Evolutionary conservation across 2,113 vertebrate genomes (phyloP), one percentile per base, ranked within the genome.

Genomic region (Chaetorhynchus papuensis): DNA sequence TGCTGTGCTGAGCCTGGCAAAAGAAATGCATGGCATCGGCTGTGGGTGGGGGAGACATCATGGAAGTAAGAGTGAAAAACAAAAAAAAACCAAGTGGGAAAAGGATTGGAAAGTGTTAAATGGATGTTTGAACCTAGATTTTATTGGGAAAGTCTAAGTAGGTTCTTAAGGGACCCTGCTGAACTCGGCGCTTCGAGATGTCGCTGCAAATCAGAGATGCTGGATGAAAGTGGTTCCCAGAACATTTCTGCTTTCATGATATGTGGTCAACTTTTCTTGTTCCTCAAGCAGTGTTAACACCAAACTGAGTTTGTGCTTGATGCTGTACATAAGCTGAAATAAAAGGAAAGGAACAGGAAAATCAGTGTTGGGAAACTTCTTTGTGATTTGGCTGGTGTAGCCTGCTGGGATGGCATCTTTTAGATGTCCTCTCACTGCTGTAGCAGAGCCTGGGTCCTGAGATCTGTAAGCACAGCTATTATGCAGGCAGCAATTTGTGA

Each of bases 211-310:
- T 88, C 90, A 93, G 88, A 96, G 66, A 56, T 44, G 56, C 64
- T 77, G 60, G 64, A 63, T 92, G 44, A 90, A 96, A 92, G 90
- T 21, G 13, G 42, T 66, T 96, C 85, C 93, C 92, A 68, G 89
- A 95, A 83, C 61, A 18, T 17, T 94, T 86, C 47, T 89, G 79
- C 52, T 94, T 93, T 93, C 56, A 70, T 83, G 88, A 90, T 76
- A 74, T 14, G 1, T 37, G 41, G 70, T 64, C 84, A 93, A 27
- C 28, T 78, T 42, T 49, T 37, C 42, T 77, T 21, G 17, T 31
- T 90, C 66, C 72, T 94, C 47, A 66, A 93, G 76, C 12, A 39
- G 35, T 2, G 15, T 54, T 90, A 93, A 42, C 39, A n/a, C 33
- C 47, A 31, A 57, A 22, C 63, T 41, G 74, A 61, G 50, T 37